Conservation (phyloP, 1,140 invertebrate genomes). For the Nasonia vitripennis region DNA sequence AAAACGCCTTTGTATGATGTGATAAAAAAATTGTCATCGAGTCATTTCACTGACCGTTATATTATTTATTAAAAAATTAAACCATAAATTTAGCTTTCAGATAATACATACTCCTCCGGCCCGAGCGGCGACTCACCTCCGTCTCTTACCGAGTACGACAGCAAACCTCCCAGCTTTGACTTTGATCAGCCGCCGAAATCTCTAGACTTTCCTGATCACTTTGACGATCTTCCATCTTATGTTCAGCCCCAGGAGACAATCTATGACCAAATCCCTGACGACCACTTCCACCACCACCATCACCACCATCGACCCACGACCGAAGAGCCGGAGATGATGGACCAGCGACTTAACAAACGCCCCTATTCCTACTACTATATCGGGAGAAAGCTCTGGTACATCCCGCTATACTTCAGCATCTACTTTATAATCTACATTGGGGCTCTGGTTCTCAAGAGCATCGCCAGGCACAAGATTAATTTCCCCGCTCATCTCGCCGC, state of each 20-base stretch:
- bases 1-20: too few relatives aligned
- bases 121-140: constrained; percentile 44
- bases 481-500: constrained; percentile 68
- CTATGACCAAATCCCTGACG: constrained; percentile 69
- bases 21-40: too few relatives aligned
- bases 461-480: constrained; percentile 84
- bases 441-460: constrained; percentile 85
- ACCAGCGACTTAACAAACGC: constrained; percentile 80
- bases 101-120: constrained; percentile 17
- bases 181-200: constrained; percentile 60
- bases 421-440: constrained; percentile 88
- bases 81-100: constrained; percentile 47
- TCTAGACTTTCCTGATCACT: constrained; percentile 56
- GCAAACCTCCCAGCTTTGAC: constrained; percentile 42
- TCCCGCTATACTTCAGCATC: constrained; percentile 89
- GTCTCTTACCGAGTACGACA: constrained; percentile 51
- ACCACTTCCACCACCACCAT: constrained; percentile 71
- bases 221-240: constrained; percentile 54
- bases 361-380: constrained; percentile 88
- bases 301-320: constrained; percentile 63
- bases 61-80: neutral
- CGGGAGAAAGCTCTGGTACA: constrained; percentile 87
- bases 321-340: constrained; percentile 77
- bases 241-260: constrained; percentile 72
- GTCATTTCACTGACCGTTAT: neutral